phyloP scores from a whole-genome alignment of 35 echinoderm and acorn worm species.

The Holothuria glaberrima region DNA sequence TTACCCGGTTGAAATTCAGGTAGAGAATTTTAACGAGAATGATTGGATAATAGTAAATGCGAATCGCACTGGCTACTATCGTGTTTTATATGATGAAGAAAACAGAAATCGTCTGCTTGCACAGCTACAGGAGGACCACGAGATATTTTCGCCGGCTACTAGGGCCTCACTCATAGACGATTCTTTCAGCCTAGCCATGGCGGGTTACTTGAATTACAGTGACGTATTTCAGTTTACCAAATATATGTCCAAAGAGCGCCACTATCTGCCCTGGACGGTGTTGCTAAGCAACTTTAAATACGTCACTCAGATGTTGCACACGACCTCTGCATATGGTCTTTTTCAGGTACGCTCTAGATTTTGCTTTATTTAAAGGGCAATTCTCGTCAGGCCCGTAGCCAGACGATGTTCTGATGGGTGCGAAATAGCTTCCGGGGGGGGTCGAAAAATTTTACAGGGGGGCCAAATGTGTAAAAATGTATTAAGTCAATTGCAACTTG shows the following conservation, averaged over 20 bases:
- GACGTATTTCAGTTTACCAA: slow-evolving; percentile 63
- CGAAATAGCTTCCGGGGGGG: no score
- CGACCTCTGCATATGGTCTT: slow-evolving; percentile 53
- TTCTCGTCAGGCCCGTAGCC: no score
- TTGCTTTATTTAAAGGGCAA: no score
- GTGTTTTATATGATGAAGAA: slow-evolving; percentile 55
- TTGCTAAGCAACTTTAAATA: slow-evolving; percentile 60
- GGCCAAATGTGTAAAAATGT: no score
- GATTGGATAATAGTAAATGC: slow-evolving; percentile 59
- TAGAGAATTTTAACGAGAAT: slow-evolving; percentile 6
- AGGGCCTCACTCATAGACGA: slow-evolving; percentile 73
- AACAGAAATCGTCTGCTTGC: slow-evolving; percentile 28
- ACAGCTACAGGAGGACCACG: slow-evolving; percentile 31
- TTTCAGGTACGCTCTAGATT: slow-evolving; percentile 53
- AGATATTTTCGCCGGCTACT: slow-evolving; percentile 62
- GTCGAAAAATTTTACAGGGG: no score
- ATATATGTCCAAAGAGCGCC: slow-evolving; percentile 80
- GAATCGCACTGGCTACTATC: slow-evolving; percentile 64
- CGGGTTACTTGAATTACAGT: slow-evolving; percentile 67
- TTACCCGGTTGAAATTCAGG: not conserved
- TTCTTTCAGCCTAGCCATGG: slow-evolving; percentile 71
- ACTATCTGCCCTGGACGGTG: slow-evolving; percentile 78
- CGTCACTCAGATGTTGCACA: slow-evolving; percentile 65
- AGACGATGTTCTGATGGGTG: no score
- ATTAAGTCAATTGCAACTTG: no score